Evolutionary conservation across 2,113 vertebrate species (phyloP), one percentile per base, ranked within the genome.

Genomic region (zebrafish (Danio rerio)): DNA sequence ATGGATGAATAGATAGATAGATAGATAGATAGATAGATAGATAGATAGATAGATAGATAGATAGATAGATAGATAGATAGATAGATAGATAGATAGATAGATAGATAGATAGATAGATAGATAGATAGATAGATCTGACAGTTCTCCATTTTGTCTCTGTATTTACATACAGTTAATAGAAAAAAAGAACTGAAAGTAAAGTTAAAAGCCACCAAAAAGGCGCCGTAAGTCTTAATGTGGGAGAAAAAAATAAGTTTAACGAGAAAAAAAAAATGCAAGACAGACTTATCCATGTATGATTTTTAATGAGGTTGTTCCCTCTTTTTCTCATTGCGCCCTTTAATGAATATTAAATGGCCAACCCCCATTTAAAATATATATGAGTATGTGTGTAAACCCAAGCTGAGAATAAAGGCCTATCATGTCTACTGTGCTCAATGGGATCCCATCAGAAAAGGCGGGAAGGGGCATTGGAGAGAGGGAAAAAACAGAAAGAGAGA

Each of bases 221-320:
- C 5, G 0, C 18, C 42, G 20, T n/a, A 72, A 7, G 9, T 43
- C 71, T 40, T n/a, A 52, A 0, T 15, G 55, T 53, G n/a, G n/a
- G 12, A 56, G 63, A 31, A 43, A 47, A 7, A 85, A 74, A 80
- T 12, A 43, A 43, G 42, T 43, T 21, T 13, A 16, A n/a, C 47
- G 6, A 66, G 82, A 68, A 81, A 65, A 68, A 81, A 65, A 50
- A 50, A 70, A 12, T 2, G 1, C 9, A 40, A 43, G 59, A 62
- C 61, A 59, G 53, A 13, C 21, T 16, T 42, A 55, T 31, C 73
- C 40, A 5, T 52, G 47, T 84, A 47, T 45, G 76, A 73, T 31
- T 84, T 80, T 88, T 86, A 75, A 87, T 85, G 61, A 65, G 58
- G 72, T 71, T 81, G 53, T 78, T 72, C 72, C 69, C 69, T 79